Percentiles rank a stretch among this genome's conserved stretches.
Evolutionary conservation across 2,113 vertebrate genomes (phyloP).

Genomic region (Oncorhynchus mykiss): DNA sequence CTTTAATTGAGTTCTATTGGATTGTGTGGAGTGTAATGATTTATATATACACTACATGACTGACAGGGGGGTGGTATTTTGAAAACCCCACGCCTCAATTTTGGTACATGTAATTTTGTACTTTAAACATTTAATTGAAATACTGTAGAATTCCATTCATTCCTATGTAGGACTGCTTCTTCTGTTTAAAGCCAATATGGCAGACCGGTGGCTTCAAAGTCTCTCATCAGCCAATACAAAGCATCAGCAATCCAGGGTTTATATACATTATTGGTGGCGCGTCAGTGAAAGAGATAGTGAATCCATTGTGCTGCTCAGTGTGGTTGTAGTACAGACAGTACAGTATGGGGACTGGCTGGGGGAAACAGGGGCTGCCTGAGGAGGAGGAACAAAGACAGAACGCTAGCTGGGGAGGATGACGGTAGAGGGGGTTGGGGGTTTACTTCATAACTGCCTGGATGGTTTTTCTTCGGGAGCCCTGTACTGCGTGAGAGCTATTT

Average conservation of each 20-base stretch:
- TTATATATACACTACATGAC: no score
- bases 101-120: no score
- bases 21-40: neutral
- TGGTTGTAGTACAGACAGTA: neutral
- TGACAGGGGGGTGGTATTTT: no score
- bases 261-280: no score
- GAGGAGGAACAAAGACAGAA: neutral
- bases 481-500: constrained; percentile 21
- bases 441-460: constrained; percentile 2
- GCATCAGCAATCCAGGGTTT: no score
- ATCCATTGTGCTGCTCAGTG: neutral
- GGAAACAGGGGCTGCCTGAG: neutral
- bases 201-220: no score
- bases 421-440: neutral
- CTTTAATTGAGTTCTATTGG: neutral
- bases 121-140: no score
- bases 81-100: no score
- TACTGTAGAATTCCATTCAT: no score
- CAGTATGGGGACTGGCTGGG: neutral
- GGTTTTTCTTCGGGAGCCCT: neutral
- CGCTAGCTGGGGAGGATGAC: neutral
- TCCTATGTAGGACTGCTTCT: no score
- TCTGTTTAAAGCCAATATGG: no score
- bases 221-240: no score
- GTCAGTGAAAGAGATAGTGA: neutral